These are phyloP conservation scores for Mormyrus proboscirostris DNA, from an alignment of 2,797 vertebrate genomes.

Conservation along the genomic window DNA sequence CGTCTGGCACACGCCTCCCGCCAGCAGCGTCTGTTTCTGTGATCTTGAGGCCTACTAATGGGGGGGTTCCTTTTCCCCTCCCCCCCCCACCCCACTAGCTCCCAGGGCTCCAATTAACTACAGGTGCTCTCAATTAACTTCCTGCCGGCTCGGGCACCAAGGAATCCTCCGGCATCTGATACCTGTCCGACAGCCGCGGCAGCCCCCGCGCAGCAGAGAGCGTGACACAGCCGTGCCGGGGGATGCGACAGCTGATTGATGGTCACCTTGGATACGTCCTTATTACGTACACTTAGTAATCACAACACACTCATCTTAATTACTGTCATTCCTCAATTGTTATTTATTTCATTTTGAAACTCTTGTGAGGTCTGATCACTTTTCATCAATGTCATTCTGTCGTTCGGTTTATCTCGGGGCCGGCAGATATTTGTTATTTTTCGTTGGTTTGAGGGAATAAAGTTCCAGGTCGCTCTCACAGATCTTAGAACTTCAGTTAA, in stretches of 20 bases:
- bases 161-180: background rate
- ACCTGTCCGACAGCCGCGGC: background rate
- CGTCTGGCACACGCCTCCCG: background rate
- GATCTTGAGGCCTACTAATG: background rate
- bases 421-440: background rate
- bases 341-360: background rate
- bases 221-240: background rate
- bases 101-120: slow-evolving; percentile 10
- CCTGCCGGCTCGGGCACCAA: background rate
- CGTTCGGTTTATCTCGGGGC: background rate
- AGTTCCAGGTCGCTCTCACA: background rate
- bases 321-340: slow-evolving; percentile 7
- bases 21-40: slow-evolving; percentile 7
- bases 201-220: background rate
- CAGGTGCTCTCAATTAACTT: slow-evolving; percentile 12
- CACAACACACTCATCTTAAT: slow-evolving; percentile 9
- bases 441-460: background rate
- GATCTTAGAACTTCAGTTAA: background rate
- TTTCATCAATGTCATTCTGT: background rate
- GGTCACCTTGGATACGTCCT: slow-evolving; percentile 6
- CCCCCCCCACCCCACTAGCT: background rate
- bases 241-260: background rate
- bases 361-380: background rate
- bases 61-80: background rate
- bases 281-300: background rate